Evolutionary conservation across 2,797 vertebrate species (phyloP).

Genomic region (Bradypodion pumilum): DNA sequence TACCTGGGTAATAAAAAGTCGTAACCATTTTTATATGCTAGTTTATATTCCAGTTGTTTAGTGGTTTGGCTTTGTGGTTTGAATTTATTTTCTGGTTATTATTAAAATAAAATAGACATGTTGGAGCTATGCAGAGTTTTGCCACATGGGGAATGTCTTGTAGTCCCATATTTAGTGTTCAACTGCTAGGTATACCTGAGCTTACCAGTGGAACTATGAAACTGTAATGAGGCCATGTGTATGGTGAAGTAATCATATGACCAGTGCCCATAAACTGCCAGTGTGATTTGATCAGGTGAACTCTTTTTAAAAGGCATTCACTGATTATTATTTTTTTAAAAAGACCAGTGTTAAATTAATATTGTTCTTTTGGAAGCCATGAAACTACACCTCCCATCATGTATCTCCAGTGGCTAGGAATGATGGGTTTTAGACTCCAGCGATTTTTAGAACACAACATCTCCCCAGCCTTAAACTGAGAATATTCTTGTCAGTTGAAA

Average conservation of each 20-base stretch:
- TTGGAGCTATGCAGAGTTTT: background rate
- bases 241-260: background rate
- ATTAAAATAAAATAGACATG: background rate
- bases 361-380: background rate
- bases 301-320: background rate
- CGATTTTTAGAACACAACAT: background rate
- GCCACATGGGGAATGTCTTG: background rate
- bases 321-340: background rate
- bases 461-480: background rate
- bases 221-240: background rate
- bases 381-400: background rate
- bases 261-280: background rate
- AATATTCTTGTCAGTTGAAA: background rate
- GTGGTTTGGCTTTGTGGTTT: too few species aligned
- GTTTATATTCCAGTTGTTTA: background rate
- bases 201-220: background rate
- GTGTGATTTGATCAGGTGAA: background rate
- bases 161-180: background rate
- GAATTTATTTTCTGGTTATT: background rate
- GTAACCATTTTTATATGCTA: background rate
- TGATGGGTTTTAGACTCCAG: background rate
- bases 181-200: background rate
- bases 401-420: background rate
- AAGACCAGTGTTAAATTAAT: background rate
- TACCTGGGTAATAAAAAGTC: rapidly evolving